phyloP scores from a whole-genome alignment of 2,797 vertebrate genomes.

The Heliangelus exortis region DNA sequence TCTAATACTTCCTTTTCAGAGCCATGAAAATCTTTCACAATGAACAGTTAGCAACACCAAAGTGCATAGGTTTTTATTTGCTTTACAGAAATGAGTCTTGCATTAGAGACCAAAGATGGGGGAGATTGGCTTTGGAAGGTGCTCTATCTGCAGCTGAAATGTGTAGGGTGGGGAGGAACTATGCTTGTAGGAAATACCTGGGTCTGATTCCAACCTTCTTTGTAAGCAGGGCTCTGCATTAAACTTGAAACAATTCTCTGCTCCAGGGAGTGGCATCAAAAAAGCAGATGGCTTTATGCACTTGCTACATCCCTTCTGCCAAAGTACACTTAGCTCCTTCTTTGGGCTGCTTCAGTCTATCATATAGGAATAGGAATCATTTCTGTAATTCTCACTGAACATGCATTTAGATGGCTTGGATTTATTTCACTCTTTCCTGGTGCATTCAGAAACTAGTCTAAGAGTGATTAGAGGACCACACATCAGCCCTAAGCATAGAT shows the following conservation, averaged over 20 bases:
- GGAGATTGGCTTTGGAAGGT: neutral
- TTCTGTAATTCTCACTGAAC: neutral
- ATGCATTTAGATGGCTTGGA: neutral
- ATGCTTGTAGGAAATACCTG: neutral
- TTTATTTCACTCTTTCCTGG: neutral
- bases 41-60: neutral
- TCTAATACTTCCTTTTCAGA: neutral
- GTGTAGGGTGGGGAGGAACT: accelerated
- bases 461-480: neutral
- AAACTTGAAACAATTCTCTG: neutral
- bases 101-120: neutral
- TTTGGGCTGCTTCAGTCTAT: neutral
- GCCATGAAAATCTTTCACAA: neutral
- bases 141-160: neutral
- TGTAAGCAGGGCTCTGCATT: accelerated
- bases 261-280: accelerated
- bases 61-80: accelerated
- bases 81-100: neutral
- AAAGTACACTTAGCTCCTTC: neutral
- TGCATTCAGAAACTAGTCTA: neutral
- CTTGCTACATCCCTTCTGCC: neutral
- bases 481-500: neutral
- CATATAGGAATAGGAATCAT: neutral
- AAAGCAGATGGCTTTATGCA: neutral
- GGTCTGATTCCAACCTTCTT: neutral